These are phyloP conservation scores for Pentamera pediparva DNA, from an alignment of 53 echinoderm and acorn worm genomes.

Conservation along the genomic window DNA sequence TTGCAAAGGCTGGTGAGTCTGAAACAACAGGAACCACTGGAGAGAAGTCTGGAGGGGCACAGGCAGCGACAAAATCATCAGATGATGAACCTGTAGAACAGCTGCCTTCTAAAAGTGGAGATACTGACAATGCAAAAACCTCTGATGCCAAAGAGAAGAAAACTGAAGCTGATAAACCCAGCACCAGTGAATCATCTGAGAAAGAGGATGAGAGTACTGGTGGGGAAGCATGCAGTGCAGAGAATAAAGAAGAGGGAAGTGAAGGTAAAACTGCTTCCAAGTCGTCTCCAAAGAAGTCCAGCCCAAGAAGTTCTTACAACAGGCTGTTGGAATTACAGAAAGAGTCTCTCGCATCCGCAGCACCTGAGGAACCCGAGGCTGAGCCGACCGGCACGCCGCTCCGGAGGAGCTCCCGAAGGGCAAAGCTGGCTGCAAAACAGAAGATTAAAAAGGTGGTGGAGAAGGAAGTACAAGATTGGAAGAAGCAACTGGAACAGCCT, in stretches of 20 bases:
- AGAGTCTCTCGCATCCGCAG: slow-evolving; percentile 4
- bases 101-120: background rate
- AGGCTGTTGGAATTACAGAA: slow-evolving; percentile 15
- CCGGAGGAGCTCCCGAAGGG: slow-evolving; percentile 23
- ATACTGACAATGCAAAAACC: background rate
- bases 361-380: background rate
- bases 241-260: background rate
- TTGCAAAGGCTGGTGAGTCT: too few species aligned
- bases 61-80: too few species aligned
- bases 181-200: background rate
- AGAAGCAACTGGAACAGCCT: background rate
- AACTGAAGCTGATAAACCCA: background rate
- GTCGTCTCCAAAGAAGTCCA: background rate
- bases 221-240: background rate
- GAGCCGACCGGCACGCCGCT: background rate
- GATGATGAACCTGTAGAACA: too few species aligned
- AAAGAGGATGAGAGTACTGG: background rate
- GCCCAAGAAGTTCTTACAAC: background rate
- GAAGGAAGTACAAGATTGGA: slow-evolving; percentile 27
- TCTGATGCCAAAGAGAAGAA: background rate
- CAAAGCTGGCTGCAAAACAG: slow-evolving; percentile 23
- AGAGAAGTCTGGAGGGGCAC: too few species aligned
- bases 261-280: background rate
- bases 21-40: too few species aligned
- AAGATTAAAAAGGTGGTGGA: slow-evolving; percentile 30